Conservation (phyloP, 2,113 vertebrate species). For the Hypanus sabinus region DNA sequence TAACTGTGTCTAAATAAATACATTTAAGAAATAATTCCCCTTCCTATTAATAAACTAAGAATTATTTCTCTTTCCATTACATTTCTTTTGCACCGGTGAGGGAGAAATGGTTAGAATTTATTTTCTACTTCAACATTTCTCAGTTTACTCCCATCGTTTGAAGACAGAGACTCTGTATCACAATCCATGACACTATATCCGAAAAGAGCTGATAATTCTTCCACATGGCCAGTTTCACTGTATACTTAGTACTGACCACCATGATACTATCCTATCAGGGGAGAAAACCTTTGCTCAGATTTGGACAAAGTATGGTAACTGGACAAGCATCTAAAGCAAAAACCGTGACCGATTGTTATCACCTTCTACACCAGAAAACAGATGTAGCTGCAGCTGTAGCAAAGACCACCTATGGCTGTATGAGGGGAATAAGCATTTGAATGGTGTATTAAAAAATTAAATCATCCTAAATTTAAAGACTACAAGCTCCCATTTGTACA, state of each 20-base stretch:
- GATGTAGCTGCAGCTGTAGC: neutral
- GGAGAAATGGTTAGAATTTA: neutral
- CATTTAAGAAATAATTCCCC: neutral
- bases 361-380: neutral
- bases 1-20: neutral
- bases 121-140: neutral
- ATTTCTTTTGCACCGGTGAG: neutral
- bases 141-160: neutral
- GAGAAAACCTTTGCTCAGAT: neutral
- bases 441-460: neutral
- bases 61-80: neutral
- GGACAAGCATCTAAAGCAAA: slow-evolving; percentile 15
- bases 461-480: neutral
- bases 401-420: neutral
- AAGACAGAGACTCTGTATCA: neutral
- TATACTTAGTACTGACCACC: neutral
- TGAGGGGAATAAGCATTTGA: neutral
- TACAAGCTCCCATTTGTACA: neutral
- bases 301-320: neutral
- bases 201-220: neutral
- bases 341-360: slow-evolving; percentile 13
- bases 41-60: neutral
- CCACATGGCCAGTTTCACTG: neutral
- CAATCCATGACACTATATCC: neutral
- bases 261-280: neutral